A percentile compares a stretch with the other conserved stretches of the same genome.
These are phyloP conservation scores for Enteromius afrohamiltoni DNA, from an alignment of 2,797 vertebrate genomes.

Conservation along the genomic window DNA sequence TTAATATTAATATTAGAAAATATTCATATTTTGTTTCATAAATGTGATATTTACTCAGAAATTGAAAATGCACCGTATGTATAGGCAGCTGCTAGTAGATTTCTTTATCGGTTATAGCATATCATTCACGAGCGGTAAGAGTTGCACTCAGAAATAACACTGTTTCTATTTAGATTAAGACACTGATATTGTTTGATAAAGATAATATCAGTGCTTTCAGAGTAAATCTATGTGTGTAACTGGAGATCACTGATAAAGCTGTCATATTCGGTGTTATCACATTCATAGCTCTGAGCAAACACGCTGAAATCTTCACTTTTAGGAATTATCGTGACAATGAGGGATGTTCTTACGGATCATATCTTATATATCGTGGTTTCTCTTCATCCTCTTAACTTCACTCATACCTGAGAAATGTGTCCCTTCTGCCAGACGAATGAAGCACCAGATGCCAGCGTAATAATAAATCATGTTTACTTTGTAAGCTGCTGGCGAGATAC, in stretches of 20 bases:
- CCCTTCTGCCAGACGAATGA: neutral
- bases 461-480: constrained; percentile 2
- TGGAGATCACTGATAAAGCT: constrained; percentile 10
- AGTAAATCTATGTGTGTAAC: constrained; percentile 2
- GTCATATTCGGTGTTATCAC: neutral
- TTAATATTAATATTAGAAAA: too few species aligned
- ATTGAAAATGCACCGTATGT: neutral
- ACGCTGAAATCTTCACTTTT: neutral
- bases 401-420: constrained; percentile 3
- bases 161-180: neutral
- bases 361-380: neutral
- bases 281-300: neutral
- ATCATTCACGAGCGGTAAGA: neutral
- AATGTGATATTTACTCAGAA: neutral
- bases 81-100: neutral
- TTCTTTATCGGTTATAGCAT: neutral
- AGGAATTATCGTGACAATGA: neutral
- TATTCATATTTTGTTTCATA: too few species aligned
- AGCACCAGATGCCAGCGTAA: neutral
- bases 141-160: neutral
- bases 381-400: constrained; percentile 11
- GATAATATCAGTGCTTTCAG: constrained; percentile 12
- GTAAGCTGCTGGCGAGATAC: neutral
- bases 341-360: neutral
- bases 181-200: neutral